Conservation (phyloP, 2,113 vertebrate genomes). For the Mus spicilegus region DNA sequence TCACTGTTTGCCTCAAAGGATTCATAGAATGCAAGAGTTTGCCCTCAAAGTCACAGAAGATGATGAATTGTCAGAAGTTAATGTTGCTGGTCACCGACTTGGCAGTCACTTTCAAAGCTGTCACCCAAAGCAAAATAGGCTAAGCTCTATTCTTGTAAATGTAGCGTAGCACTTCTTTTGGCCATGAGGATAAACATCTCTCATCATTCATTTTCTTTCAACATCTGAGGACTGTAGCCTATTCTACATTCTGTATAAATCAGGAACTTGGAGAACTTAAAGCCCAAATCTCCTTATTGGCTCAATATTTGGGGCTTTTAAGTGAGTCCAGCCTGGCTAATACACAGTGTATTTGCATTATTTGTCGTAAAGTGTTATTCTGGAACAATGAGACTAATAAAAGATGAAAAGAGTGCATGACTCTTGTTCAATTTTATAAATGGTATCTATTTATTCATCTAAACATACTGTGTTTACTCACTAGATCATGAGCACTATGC, state of each 20-base stretch:
- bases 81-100: not conserved
- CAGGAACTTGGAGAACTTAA: not conserved
- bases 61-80: not conserved
- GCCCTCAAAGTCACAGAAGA: not conserved
- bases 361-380: slow-evolving; percentile 5
- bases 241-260: not conserved
- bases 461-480: not conserved
- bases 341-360: not conserved
- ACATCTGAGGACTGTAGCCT: not conserved
- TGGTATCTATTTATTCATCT: not conserved
- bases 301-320: not conserved
- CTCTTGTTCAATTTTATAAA: not conserved
- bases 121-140: not conserved
- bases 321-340: not conserved
- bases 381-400: not conserved
- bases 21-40: not conserved
- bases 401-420: not conserved
- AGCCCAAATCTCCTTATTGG: not conserved
- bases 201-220: slow-evolving; percentile 3
- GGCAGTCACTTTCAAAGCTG: slow-evolving; percentile 17
- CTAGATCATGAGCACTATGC: not conserved
- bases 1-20: not conserved
- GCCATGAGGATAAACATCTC: not conserved
- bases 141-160: not conserved
- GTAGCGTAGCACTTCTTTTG: not conserved